Evolutionary conservation across 2,113 vertebrate species (phyloP), one percentile per base, ranked within the genome.

Genomic region (Eudyptes chrysolophus): DNA sequence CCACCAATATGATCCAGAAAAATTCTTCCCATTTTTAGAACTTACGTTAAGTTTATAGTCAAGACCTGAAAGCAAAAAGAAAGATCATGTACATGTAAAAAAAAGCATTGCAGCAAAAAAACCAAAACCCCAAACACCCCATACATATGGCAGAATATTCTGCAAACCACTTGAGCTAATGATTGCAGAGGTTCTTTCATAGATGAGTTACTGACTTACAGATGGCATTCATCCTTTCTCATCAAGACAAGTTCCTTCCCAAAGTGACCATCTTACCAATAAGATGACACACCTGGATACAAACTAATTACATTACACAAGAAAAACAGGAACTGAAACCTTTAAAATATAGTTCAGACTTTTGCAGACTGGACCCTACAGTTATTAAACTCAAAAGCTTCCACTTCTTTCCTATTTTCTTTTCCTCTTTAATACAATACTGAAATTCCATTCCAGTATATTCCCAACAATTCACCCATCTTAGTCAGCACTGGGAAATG

Each of bases 1-100:
- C 99, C 99, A 11, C 99, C 99, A 13, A 99, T 99, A 89, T 99
- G 99, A 98, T 99, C 99, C 98, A 99, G 97, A 97, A 99, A 99
- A 98, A 99, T 99, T 79, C 99, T 98, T 72, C 99, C 99, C 99
- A 99, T 99, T 77, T 97, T 98, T 70, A 81, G 21, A 93, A 69
- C 26, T 89, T 84, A 54, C 2, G 34, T 44, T 44, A 94, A 60
- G 51, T 26, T 86, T 93, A 94, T 61, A 75, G 69, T 83, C 93
- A 94, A 96, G 54, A 94, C 84, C 98, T 98, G 85, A 90, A 81
- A 98, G 44, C 30, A 98, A 96, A 96, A 95, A 94, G 88, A 95
- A 86, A 78, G 29, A 83, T 49, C 15, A 44, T 1, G 18, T 25
- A 58, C 20, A 48, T 27, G 30, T 48, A 16, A 89, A 83, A 82